Percentiles rank a stretch among this genome's conserved stretches.
These are phyloP conservation scores for Mercenaria mercenaria DNA, from an alignment of 1,140 invertebrate species.

Conservation along the genomic window DNA sequence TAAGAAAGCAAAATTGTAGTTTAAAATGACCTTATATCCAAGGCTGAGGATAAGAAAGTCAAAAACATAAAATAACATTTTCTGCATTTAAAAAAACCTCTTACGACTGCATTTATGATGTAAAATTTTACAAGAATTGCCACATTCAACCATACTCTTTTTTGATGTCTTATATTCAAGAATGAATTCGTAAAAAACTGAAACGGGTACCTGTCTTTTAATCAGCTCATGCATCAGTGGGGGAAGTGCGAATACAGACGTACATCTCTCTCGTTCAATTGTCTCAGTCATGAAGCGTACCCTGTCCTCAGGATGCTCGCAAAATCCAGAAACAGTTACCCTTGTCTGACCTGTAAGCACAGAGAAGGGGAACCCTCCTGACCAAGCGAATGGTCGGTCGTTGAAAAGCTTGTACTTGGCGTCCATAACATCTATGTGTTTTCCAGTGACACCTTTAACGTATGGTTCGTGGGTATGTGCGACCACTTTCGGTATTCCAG, in stretches of 20 bases:
- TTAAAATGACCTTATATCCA: no score
- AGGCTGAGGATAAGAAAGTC: no score
- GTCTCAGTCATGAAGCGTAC: background rate
- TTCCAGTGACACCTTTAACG: background rate
- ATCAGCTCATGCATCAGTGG: constrained; percentile 2
- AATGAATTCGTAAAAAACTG: no score
- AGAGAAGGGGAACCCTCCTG: background rate
- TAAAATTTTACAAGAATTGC: no score
- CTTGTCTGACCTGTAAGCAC: constrained; percentile 8
- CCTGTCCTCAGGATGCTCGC: background rate
- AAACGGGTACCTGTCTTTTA: constrained; percentile 26
- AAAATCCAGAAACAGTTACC: constrained; percentile 25
- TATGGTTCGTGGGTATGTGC: background rate
- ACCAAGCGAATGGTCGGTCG: constrained; percentile 32
- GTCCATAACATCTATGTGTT: background rate
- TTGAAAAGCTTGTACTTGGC: background rate
- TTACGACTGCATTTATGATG: no score
- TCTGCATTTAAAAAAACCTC: no score
- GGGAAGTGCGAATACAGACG: background rate
- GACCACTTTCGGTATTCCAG: constrained; percentile 40
- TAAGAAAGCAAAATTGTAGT: background rate
- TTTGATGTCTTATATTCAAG: no score
- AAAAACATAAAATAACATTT: no score
- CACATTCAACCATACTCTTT: no score
- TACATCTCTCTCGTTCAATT: constrained; percentile 7